phyloP scores from a whole-genome alignment of 1,140 invertebrate genomes.

The Solen grandis region DNA sequence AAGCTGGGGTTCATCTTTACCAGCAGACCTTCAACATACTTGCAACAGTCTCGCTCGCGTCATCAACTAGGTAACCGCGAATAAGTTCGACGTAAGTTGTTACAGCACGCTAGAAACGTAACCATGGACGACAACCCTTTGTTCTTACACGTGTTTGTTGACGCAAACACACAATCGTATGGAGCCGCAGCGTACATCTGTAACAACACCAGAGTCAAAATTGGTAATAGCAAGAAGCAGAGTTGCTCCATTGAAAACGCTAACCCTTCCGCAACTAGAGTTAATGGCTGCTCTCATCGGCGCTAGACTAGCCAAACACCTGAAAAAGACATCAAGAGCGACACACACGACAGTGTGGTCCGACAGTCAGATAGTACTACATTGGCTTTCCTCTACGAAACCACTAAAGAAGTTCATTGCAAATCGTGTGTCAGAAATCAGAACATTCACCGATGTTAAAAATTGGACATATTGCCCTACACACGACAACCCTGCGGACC shows the following conservation, averaged over 20 bases:
- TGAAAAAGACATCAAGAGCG: background rate
- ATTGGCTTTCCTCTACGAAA: constrained; percentile 44
- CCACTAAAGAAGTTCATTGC: constrained; percentile 42
- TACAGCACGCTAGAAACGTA: too few species aligned
- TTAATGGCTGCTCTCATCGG: constrained; percentile 54
- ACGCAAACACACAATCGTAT: constrained; percentile 45
- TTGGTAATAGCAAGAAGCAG: constrained; percentile 49
- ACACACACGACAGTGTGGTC: constrained; percentile 35
- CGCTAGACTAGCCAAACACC: constrained; percentile 42
- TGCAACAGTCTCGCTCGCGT: background rate
- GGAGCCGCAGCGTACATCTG: constrained; percentile 32
- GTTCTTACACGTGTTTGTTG: constrained; percentile 44
- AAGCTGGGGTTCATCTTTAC: constrained; percentile 46
- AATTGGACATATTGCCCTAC: constrained; percentile 43
- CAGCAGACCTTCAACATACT: background rate
- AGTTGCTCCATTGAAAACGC: constrained; percentile 34
- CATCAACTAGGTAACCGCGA: background rate
- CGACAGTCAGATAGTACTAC: constrained; percentile 59
- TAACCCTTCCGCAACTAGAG: constrained; percentile 45
- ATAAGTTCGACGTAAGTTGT: too few species aligned
- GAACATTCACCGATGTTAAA: background rate
- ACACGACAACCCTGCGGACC: constrained; percentile 42
- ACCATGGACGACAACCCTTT: background rate
- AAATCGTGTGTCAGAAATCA: constrained; percentile 28
- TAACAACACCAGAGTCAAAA: background rate